Conservation (phyloP, 2,888 invertebrate species). For the Rugalucina vietnamica region DNA sequence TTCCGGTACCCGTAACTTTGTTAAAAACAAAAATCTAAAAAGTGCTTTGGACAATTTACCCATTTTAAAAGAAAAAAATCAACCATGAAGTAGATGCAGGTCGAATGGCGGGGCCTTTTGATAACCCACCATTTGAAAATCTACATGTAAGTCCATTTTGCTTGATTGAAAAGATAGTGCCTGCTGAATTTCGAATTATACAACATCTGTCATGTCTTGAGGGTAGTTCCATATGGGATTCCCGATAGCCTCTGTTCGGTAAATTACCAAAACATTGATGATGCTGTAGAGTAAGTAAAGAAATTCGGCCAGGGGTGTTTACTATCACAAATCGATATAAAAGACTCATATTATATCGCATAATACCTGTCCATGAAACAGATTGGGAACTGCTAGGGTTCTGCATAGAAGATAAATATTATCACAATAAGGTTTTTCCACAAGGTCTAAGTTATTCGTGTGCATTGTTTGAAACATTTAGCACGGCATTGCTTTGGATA, state of each 20-base stretch:
- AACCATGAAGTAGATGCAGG: slow-evolving; percentile 17
- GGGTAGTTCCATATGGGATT: slow-evolving; percentile 37
- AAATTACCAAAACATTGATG: slow-evolving; percentile 59
- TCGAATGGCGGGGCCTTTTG: slow-evolving; percentile 32
- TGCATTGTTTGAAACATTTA: slow-evolving; percentile 33
- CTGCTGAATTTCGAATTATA: slow-evolving; percentile 44
- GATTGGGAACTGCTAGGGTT: slow-evolving; percentile 28
- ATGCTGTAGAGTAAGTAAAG: background rate
- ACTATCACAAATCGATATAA: slow-evolving; percentile 24
- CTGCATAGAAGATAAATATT: slow-evolving; percentile 13
- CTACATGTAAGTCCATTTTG: slow-evolving; percentile 43
- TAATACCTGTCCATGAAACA: background rate
- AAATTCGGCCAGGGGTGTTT: background rate
- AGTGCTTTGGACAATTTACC: background rate
- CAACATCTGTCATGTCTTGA: slow-evolving; percentile 50
- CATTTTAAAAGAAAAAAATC: slow-evolving; percentile 13
- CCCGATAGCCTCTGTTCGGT: slow-evolving; percentile 14
- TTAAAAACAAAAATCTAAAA: background rate
- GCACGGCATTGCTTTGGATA: slow-evolving; percentile 17
- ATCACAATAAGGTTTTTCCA: slow-evolving; percentile 16
- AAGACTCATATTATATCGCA: slow-evolving; percentile 15
- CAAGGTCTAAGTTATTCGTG: slow-evolving; percentile 26
- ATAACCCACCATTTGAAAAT: slow-evolving; percentile 20
- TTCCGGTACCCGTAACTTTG: slow-evolving; percentile 1
- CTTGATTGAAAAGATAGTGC: slow-evolving; percentile 38